phyloP scores from a whole-genome alignment of 2,888 invertebrate genomes.

The Zele albiditarsus region DNA sequence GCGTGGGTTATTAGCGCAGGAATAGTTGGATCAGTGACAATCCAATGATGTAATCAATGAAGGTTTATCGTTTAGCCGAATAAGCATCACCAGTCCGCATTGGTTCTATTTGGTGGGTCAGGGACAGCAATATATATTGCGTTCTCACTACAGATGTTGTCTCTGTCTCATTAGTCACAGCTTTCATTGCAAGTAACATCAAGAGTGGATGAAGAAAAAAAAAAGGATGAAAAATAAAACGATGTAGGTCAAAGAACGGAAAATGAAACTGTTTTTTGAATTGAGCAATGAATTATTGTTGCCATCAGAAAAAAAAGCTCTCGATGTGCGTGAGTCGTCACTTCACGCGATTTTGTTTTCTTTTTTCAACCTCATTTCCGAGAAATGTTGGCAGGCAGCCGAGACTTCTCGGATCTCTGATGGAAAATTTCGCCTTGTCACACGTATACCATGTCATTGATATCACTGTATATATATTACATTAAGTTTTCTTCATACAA shows the following conservation, averaged over 20 bases:
- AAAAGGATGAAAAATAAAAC: neutral
- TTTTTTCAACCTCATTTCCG: constrained; percentile 37
- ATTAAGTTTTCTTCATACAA: neutral
- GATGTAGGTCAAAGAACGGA: neutral
- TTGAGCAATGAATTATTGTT: neutral
- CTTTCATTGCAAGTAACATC: neutral
- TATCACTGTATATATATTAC: neutral
- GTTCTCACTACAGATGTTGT: neutral
- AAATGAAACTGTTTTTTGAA: neutral
- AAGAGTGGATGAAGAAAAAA: neutral
- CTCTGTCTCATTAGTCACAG: neutral
- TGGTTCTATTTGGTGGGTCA: constrained; percentile 15
- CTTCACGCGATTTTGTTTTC: constrained; percentile 2
- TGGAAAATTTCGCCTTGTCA: constrained; percentile 36
- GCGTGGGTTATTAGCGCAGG: constrained; percentile 5
- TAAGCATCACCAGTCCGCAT: neutral
- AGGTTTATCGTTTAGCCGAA: neutral
- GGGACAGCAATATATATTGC: constrained; percentile 4
- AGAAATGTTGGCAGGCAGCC: constrained; percentile 45
- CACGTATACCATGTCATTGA: constrained; percentile 11
- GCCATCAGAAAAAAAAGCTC: constrained; percentile 3
- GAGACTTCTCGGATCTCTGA: constrained; percentile 33
- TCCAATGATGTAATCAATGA: constrained; percentile 25
- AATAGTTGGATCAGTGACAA: constrained; percentile 34
- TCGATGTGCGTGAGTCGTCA: neutral